Conservation (phyloP, 1,140 invertebrate genomes). For the Lordiphosa stackelbergi region DNA sequence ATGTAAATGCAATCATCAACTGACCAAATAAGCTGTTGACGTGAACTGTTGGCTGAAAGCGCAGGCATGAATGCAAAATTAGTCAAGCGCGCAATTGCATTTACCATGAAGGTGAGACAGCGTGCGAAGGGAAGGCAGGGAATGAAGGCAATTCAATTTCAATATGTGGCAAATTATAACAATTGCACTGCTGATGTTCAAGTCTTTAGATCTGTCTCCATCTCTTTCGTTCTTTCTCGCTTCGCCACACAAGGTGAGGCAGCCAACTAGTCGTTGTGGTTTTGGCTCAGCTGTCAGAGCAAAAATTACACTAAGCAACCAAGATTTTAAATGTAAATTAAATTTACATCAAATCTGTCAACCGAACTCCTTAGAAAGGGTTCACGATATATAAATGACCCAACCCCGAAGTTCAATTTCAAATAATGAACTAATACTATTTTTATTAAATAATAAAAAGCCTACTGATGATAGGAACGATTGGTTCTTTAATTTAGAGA, state of each 20-base stretch:
- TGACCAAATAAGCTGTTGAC: slow-evolving; percentile 29
- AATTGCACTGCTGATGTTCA: slow-evolving; percentile 33
- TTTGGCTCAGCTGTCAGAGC: not conserved
- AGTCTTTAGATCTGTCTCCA: slow-evolving; percentile 7
- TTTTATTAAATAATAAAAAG: no score
- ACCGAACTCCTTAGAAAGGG: no score
- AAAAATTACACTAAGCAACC: slow-evolving; percentile 9
- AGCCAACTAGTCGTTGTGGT: not conserved
- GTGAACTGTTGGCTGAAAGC: slow-evolving; percentile 21
- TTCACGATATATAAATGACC: no score
- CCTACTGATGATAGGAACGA: no score
- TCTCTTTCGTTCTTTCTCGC: slow-evolving; percentile 2
- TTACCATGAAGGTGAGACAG: slow-evolving; percentile 47
- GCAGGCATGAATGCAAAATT: slow-evolving; percentile 49
- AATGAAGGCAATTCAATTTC: slow-evolving; percentile 42
- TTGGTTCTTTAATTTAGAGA: no score
- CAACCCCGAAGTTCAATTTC: no score
- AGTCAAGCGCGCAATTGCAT: slow-evolving; percentile 52
- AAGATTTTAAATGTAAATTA: no score
- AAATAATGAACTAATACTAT: no score
- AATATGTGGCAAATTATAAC: slow-evolving; percentile 52
- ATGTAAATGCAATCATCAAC: slow-evolving; percentile 10
- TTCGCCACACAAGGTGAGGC: slow-evolving; percentile 8
- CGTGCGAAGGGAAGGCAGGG: slow-evolving; percentile 6
- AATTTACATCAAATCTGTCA: no score